A percentile compares a stretch with the other conserved stretches of the same genome.
These are phyloP conservation scores for Pongo pygmaeus DNA, from an alignment of 2,113 vertebrate species.

Conservation along the genomic window DNA sequence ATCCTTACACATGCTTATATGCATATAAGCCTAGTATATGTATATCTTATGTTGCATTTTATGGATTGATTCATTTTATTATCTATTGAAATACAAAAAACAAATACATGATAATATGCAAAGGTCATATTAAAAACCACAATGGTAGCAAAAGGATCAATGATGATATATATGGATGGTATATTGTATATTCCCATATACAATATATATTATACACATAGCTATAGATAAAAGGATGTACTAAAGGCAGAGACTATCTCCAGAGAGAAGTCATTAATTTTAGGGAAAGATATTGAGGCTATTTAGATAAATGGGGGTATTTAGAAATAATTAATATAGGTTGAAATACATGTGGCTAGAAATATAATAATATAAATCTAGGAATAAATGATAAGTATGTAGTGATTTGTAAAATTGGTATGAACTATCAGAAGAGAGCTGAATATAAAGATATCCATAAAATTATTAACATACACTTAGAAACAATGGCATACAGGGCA, in stretches of 20 bases:
- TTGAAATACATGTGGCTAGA: background rate
- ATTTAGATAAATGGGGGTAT: background rate
- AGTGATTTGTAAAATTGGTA: background rate
- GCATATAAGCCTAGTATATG: background rate
- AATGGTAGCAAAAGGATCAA: background rate
- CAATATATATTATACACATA: background rate
- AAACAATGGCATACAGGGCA: background rate
- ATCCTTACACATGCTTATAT: background rate
- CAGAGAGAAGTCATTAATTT: background rate
- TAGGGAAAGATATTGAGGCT: background rate
- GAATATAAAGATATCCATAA: background rate
- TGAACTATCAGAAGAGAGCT: background rate
- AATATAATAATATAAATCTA: background rate
- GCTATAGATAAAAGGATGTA: background rate
- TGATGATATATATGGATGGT: background rate
- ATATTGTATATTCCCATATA: background rate
- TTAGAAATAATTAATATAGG: background rate
- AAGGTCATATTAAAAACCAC: background rate
- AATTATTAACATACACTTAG: background rate
- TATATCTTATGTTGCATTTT: background rate
- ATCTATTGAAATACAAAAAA: background rate
- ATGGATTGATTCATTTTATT: background rate
- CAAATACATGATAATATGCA: background rate
- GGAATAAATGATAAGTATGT: background rate
- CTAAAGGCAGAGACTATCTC: background rate